Evolutionary conservation across 2,888 invertebrate genomes (phyloP), one percentile per base, ranked within the genome.

Genomic region (Drosophila bunnanda): DNA sequence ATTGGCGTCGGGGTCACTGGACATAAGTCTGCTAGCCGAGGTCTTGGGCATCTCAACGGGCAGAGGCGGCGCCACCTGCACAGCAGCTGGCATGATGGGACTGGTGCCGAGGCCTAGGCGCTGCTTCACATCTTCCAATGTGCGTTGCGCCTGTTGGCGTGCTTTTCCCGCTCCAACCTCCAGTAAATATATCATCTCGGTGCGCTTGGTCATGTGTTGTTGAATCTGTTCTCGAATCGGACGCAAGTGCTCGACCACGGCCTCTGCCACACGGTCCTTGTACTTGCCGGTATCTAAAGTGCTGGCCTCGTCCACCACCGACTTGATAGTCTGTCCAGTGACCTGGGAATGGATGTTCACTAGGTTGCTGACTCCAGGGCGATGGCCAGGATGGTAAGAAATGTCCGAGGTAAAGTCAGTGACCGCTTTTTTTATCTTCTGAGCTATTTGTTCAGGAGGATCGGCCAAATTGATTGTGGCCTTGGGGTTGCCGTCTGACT

Each of bases 341-440:
- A 96, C 93, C 64, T 96, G 93, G 54, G 97, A 95, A 93, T 98
- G 97, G 74, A 98, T 96, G 62, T 94, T 93, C 75, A 99, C 94
- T 62, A 99, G 93, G 93, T 99, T 99, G 54, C 98, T 94, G 17
- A 99, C 96, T 28, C 98, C 99, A 0, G 97, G 96, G 74, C 99
- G 94, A 8, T 92, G 91, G 59, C 93, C 94, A 1, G 96, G 96
- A 77, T 98, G 96, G 92, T 94, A 99, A 13, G 96, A 95, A 12
- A 99, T 95, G 93, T 94, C 94, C 0, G 98, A 96, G 0, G 94
- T 96, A 86, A 95, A 96, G 92, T 99, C 99, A 0, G 98, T 98
- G 7, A 98, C 94, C 0, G 99, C 96, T 93, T 97, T 98, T 89
- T 96, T 96, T 17, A 98, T 92, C 92, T 97, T 97, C 43, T 94